Base-by-base conservation (phyloP, 2,888 invertebrate genomes). In the Lordiphosa andalusiaca region DNA sequence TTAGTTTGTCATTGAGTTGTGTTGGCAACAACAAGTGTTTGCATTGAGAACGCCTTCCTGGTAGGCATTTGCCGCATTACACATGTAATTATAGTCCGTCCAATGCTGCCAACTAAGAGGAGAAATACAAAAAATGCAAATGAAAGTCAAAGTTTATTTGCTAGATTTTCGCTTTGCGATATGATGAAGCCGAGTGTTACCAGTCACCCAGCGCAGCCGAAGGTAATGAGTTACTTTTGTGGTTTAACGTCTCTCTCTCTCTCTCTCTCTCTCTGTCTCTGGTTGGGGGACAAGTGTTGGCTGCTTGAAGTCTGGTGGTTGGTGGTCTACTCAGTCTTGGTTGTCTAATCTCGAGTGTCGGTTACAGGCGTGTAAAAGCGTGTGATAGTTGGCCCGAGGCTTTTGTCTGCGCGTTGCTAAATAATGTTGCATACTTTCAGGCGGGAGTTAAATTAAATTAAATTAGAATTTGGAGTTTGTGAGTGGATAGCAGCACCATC, bases 71-170 rank as follows among this genome's bases (percentile, higher is more conserved):
- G 69, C 73, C 13, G 69, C 68, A 72, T 72, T 51, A 59, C 51
- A 57, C 56, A 57, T 67, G 70, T 76, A 77, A 77, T 71, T 77
- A 73, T 70, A 62, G 62, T 75, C 60, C 52, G 42, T 50, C 36
- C 19, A 19, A 4, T 47, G 41, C 54, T 71, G 72, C 72, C 48
- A 64, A 30, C 9, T 10, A 30, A 30, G 9, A 10, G 25, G 25
- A 7, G 25, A 30, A 9, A 25, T n/a, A n/a, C n/a, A n/a, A 30
- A 68, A 30, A 68, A 76, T 80, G 76, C 63, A 82, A 80, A 82
- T 80, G 84, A 81, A 81, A 81, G 81, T 75, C 70, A 80, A 80
- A 80, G 74, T 74, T 77, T 77, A 83, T 83, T 83, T 83, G 68
- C 83, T 67, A 77, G 83, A 80, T 80, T 78, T 82, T 59, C 75